Evolutionary conservation across 2,888 invertebrate genomes (phyloP).

Genomic region (Drosophila algonquin): DNA sequence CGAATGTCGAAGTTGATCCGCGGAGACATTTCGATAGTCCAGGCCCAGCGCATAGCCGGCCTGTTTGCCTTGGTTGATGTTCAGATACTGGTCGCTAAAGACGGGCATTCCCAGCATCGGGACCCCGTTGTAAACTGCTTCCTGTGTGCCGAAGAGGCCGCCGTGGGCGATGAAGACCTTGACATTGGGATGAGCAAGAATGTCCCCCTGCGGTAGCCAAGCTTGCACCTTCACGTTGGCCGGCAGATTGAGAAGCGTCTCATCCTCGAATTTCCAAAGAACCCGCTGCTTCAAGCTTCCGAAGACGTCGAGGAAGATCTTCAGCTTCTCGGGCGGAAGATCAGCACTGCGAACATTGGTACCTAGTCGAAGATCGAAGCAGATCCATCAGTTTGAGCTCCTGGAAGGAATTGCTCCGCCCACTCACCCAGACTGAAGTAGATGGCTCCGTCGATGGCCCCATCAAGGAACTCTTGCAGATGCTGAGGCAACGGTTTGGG

Average conservation of each 20-base stretch:
- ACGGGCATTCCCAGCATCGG: conserved; percentile 83
- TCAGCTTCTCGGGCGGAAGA: conserved; percentile 80
- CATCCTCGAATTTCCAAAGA: conserved; percentile 84
- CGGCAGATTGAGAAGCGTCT: conserved; percentile 77
- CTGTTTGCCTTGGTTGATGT: conserved; percentile 67
- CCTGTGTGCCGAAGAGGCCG: conserved; percentile 81
- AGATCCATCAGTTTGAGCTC: background rate
- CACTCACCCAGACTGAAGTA: conserved; percentile 83
- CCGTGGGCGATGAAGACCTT: conserved; percentile 84
- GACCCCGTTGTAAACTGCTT: conserved; percentile 80
- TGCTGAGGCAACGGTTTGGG: conserved; percentile 69
- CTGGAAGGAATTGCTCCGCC: background rate
- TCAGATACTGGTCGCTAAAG: conserved; percentile 81
- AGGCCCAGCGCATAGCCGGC: conserved; percentile 75
- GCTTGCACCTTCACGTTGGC: conserved; percentile 83
- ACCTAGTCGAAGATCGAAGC: conserved; percentile 64
- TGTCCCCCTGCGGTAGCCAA: conserved; percentile 85
- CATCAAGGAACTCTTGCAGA: conserved; percentile 82
- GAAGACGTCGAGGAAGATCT: conserved; percentile 82
- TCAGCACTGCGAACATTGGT: conserved; percentile 82
- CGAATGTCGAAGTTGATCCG: conserved; percentile 58
- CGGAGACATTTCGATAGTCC: conserved; percentile 67
- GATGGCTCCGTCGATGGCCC: conserved; percentile 82
- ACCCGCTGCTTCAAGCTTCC: conserved; percentile 82
- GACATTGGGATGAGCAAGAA: conserved; percentile 83